phyloP scores from a whole-genome alignment of 2,888 invertebrate genomes.

The Actias luna region DNA sequence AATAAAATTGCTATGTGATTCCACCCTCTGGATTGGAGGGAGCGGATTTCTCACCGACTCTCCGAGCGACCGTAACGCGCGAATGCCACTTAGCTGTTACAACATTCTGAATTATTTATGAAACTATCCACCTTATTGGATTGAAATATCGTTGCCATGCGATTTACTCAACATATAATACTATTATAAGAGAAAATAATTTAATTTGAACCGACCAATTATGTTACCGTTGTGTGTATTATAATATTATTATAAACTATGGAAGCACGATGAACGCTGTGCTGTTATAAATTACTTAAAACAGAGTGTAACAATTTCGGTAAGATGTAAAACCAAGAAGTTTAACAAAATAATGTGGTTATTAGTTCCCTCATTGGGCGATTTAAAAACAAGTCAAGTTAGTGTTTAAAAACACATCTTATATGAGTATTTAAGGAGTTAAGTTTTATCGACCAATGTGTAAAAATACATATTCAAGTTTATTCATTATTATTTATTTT shows the following conservation, averaged over 20 bases:
- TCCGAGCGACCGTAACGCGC: constrained; percentile 66
- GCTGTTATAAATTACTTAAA: background rate
- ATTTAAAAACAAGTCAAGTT: constrained; percentile 38
- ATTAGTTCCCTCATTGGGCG: constrained; percentile 29
- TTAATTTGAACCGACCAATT: constrained; percentile 30
- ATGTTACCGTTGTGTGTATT: background rate
- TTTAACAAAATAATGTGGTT: constrained; percentile 34
- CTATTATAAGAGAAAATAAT: constrained; percentile 26
- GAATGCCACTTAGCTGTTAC: constrained; percentile 78
- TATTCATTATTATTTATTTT: too few relatives aligned
- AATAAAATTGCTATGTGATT: constrained; percentile 68
- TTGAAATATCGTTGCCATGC: constrained; percentile 62
- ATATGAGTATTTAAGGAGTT: constrained; percentile 55
- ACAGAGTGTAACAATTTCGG: background rate
- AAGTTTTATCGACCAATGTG: constrained; percentile 73
- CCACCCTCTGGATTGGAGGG: constrained; percentile 47
- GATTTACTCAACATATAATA: constrained; percentile 50
- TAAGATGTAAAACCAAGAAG: constrained; percentile 41
- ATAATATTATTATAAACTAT: background rate
- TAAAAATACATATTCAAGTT: constrained; percentile 75
- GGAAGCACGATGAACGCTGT: too few relatives aligned
- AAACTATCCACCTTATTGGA: constrained; percentile 76
- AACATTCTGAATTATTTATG: constrained; percentile 78
- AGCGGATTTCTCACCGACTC: constrained; percentile 52
- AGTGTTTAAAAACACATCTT: constrained; percentile 37